Conservation (phyloP, 2,888 invertebrate genomes). For the Metellina segmentata region DNA sequence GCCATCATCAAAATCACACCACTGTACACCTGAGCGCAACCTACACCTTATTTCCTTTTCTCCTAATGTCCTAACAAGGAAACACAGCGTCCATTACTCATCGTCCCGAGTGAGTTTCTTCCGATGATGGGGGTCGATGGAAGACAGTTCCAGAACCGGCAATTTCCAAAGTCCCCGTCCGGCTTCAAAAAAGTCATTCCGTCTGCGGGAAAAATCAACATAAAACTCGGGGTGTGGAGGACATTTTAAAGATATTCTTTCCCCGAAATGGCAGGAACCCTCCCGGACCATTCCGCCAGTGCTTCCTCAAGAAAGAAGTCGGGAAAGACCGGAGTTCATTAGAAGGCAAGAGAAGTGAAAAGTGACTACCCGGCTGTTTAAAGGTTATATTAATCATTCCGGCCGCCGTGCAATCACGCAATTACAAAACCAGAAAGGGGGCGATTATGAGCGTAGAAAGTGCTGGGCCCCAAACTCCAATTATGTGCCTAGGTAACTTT, state of each 20-base stretch:
- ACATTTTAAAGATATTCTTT: slow-evolving; percentile 26
- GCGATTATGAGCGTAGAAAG: slow-evolving; percentile 25
- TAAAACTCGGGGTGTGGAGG: slow-evolving; percentile 1
- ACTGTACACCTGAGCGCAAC: background rate
- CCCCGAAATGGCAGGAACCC: background rate
- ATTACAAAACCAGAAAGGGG: slow-evolving; percentile 50
- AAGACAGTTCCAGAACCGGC: background rate
- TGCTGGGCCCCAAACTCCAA: slow-evolving; percentile 31
- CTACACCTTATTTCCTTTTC: background rate
- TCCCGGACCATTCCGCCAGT: slow-evolving; percentile 29
- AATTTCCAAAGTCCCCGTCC: background rate
- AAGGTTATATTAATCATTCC: slow-evolving; percentile 56
- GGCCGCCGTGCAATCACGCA: slow-evolving; percentile 29
- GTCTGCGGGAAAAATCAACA: slow-evolving; percentile 11
- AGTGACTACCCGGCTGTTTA: slow-evolving; percentile 28
- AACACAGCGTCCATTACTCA: background rate
- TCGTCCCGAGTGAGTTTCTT: background rate
- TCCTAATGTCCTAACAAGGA: background rate
- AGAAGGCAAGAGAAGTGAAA: slow-evolving; percentile 51
- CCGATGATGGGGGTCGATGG: background rate
- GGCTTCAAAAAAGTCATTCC: background rate
- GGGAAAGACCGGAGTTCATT: slow-evolving; percentile 37
- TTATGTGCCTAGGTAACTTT: slow-evolving; percentile 35
- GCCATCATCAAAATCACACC: background rate
- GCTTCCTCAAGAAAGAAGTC: slow-evolving; percentile 20